phyloP scores from a whole-genome alignment of 2,113 vertebrate species.

The Grallaria varia region DNA sequence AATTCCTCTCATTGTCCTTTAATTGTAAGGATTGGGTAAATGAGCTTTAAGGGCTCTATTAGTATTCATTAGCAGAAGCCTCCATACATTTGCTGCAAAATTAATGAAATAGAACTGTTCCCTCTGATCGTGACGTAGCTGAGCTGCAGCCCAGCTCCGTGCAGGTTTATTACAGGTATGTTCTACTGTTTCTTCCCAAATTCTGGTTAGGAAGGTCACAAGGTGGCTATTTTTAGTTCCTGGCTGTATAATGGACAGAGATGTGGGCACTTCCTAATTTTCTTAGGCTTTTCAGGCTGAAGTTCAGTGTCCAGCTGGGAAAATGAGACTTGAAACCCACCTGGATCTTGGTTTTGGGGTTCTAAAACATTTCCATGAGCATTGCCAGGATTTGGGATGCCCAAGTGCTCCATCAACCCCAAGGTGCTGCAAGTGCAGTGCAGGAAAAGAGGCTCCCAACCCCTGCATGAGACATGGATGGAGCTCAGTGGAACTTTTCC shows the following conservation, averaged over 20 bases:
- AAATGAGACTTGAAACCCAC: neutral
- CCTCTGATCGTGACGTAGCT: neutral
- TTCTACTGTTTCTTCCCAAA: neutral
- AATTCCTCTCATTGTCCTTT: constrained; percentile 58
- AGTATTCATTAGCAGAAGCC: constrained; percentile 54
- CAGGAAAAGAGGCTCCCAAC: neutral
- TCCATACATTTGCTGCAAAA: neutral
- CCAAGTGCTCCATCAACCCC: neutral
- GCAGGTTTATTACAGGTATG: neutral
- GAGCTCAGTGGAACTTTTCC: neutral
- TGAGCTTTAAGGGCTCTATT: constrained; percentile 53
- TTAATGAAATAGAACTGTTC: neutral
- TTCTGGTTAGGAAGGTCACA: neutral
- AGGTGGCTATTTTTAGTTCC: neutral
- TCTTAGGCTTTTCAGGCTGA: neutral
- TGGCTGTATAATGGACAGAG: neutral
- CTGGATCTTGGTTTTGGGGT: too few species aligned
- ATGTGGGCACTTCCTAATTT: neutral
- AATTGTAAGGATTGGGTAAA: constrained; percentile 51
- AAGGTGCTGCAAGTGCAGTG: neutral
- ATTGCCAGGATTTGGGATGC: neutral
- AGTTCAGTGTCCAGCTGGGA: neutral
- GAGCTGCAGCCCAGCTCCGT: neutral
- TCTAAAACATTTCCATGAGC: neutral
- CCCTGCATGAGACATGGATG: neutral